These are phyloP conservation scores for Eriosoma lanigerum DNA, from an alignment of 1,140 invertebrate species.

Conservation along the genomic window DNA sequence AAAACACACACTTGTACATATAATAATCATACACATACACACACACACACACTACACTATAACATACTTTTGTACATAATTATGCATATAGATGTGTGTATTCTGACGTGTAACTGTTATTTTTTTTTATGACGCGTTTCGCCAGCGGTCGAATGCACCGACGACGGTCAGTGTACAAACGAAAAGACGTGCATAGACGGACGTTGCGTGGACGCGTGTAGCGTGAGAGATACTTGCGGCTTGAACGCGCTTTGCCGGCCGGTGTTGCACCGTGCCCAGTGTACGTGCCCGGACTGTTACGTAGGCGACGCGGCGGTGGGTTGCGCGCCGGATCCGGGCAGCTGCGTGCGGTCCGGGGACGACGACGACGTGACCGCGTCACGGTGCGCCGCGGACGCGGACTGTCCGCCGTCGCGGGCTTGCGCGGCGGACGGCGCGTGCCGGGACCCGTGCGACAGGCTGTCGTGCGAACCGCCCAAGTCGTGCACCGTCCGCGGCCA, in stretches of 20 bases:
- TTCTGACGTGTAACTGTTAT: conserved; percentile 46
- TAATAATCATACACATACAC: not conserved
- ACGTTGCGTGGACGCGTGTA: conserved; percentile 86
- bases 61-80: conserved; percentile 42
- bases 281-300: conserved; percentile 84
- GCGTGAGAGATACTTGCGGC: conserved; percentile 81
- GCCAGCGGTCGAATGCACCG: conserved; percentile 70
- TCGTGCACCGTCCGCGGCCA: conserved; percentile 85
- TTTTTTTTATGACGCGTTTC: conserved; percentile 50
- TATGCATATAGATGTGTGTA: not conserved
- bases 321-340: conserved; percentile 60
- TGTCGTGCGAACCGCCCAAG: conserved; percentile 71
- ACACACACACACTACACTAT: not conserved
- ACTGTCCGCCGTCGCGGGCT: conserved; percentile 75
- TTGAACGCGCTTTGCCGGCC: conserved; percentile 83
- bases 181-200: conserved; percentile 87
- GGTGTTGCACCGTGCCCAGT: conserved; percentile 77
- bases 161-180: conserved; percentile 84
- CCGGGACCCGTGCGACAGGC: conserved; percentile 72
- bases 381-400: conserved; percentile 60
- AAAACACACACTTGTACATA: not conserved
- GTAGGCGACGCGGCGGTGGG: conserved; percentile 74
- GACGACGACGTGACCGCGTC: conserved; percentile 60
- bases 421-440: conserved; percentile 75
- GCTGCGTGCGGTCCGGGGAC: conserved; percentile 45